phyloP scores from a whole-genome alignment of 1,140 invertebrate genomes.

The Aleiodes sp. region DNA sequence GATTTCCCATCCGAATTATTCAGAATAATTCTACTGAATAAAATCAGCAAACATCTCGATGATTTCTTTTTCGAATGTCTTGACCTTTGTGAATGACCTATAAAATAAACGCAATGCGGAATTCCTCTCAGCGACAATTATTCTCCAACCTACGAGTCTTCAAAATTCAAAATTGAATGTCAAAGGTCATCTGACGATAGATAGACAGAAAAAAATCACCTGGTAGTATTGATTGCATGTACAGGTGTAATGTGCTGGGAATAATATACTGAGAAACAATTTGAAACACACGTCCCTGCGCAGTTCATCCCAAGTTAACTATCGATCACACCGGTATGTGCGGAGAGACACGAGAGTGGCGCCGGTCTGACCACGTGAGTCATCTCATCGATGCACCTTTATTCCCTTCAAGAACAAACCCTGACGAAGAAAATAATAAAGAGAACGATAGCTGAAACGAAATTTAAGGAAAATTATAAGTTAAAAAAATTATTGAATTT shows the following conservation, averaged over 20 bases:
- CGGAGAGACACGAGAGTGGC: constrained; percentile 19
- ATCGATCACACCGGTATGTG: too few relatives aligned
- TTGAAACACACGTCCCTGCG: background rate
- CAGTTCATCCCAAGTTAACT: background rate
- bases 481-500: too few relatives aligned
- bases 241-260: too few relatives aligned
- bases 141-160: background rate
- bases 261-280: too few relatives aligned
- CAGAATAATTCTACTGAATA: too few relatives aligned
- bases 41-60: too few relatives aligned
- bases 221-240: background rate
- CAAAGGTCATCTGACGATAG: background rate
- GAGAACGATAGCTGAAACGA: background rate
- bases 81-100: too few relatives aligned
- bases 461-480: too few relatives aligned
- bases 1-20: too few relatives aligned
- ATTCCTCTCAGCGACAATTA: background rate
- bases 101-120: background rate
- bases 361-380: constrained; percentile 32
- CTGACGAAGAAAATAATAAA: background rate
- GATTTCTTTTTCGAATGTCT: too few relatives aligned
- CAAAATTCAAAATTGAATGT: too few relatives aligned
- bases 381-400: constrained; percentile 17
- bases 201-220: background rate
- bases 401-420: background rate